These are phyloP conservation scores for Ommatoiulus sabulosus DNA, from an alignment of 2,888 invertebrate species.

Conservation along the genomic window DNA sequence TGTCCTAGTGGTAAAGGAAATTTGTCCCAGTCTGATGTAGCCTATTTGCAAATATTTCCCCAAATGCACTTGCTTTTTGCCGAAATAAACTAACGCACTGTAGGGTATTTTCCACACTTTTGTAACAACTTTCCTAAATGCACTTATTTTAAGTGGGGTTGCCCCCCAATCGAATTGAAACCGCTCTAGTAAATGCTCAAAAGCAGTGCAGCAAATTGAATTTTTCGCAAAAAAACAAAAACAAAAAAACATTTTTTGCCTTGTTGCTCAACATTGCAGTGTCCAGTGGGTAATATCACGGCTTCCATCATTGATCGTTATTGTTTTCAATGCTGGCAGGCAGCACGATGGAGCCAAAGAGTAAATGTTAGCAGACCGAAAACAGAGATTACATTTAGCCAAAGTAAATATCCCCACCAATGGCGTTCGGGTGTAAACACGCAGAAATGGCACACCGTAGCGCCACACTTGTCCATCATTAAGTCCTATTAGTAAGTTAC, in stretches of 20 bases:
- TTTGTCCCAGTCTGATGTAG: too few species aligned
- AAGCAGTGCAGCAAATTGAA: too few species aligned
- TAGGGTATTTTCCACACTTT: too few species aligned
- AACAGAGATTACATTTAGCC: conserved; percentile 40
- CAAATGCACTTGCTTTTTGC: too few species aligned
- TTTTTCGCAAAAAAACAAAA: background rate
- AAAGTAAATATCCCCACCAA: background rate
- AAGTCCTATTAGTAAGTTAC: conserved; percentile 41
- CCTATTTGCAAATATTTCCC: too few species aligned
- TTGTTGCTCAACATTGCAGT: background rate
- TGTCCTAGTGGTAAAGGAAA: too few species aligned
- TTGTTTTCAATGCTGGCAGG: conserved; percentile 9
- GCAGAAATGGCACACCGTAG: background rate
- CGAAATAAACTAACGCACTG: too few species aligned
- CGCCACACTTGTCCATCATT: conserved; percentile 48
- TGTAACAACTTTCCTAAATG: too few species aligned
- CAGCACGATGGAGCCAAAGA: conserved; percentile 40
- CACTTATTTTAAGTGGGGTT: too few species aligned
- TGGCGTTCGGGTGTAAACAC: background rate
- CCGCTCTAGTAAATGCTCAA: too few species aligned
- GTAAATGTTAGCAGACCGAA: conserved; percentile 40
- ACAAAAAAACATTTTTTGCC: background rate
- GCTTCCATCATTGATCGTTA: conserved; percentile 15
- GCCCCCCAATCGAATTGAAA: too few species aligned
- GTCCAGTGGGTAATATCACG: background rate